These are phyloP conservation scores for Sicus ferrugineus DNA, from an alignment of 2,888 invertebrate species.

Conservation along the genomic window DNA sequence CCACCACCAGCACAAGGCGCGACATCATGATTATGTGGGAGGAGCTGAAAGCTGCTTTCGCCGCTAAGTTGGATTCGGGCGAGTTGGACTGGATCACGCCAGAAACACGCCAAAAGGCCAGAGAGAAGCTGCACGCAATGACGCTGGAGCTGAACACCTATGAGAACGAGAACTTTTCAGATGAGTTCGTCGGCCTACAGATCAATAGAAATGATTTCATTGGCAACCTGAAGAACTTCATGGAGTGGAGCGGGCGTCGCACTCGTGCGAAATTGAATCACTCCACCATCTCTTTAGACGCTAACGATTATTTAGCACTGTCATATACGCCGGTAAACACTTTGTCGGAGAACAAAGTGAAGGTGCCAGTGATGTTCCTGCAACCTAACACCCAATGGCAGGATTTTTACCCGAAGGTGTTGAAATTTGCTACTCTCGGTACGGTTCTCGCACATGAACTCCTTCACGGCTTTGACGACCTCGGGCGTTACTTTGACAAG, in stretches of 20 bases:
- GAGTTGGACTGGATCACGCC: background rate
- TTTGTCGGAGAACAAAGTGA: conserved; percentile 41
- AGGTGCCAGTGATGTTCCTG: conserved; percentile 56
- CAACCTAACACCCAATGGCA: conserved; percentile 50
- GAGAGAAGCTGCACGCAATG: conserved; percentile 21
- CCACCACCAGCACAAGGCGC: conserved; percentile 45
- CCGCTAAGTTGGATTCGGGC: background rate
- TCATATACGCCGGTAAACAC: background rate
- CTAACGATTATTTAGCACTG: background rate
- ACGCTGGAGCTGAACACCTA: background rate
- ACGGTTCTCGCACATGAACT: conserved; percentile 56
- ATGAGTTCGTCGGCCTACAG: background rate
- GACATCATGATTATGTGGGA: conserved; percentile 45
- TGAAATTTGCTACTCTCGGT: conserved; percentile 55
- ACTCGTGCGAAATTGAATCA: background rate
- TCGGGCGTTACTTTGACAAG: conserved; percentile 54
- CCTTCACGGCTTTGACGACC: conserved; percentile 58
- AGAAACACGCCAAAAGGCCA: conserved; percentile 41
- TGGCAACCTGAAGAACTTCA: conserved; percentile 43
- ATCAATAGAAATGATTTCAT: conserved; percentile 47
- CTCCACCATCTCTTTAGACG: background rate
- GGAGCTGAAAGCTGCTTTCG: background rate
- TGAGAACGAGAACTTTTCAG: background rate
- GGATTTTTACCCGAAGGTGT: conserved; percentile 51
- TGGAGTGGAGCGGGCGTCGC: background rate